Base-by-base conservation (phyloP, 2,888 invertebrate genomes). In the Acleris holmiana region DNA sequence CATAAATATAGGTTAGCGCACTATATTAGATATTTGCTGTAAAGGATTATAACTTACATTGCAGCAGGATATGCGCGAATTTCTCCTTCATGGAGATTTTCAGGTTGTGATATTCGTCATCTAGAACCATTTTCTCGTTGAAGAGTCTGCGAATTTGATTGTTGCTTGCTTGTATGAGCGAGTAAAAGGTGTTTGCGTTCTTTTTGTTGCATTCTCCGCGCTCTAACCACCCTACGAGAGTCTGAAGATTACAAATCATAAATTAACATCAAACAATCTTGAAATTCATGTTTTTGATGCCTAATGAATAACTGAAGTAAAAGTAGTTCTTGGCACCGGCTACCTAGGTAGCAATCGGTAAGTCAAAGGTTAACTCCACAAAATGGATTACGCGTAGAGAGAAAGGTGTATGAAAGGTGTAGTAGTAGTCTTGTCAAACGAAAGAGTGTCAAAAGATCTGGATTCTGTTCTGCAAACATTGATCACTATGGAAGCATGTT, bases 111-210 rank as follows among this genome's bases (percentile, higher is more conserved):
- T 97, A 91, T 78, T 98, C 98, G 58, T 98, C 98, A 80, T 98
- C 98, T 69, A 96, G 95, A 53, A 95, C 94, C 69, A 95, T 94
- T 83, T 98, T 98, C 82, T 98, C 98, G 44, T 93, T 95, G 68
- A 97, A 94, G 25, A 99, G 91, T n/a, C 98, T 94, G 0, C 98
- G 93, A 0, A 98, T 96, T 79, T 98, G 98, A 6, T 98, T 97
- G 90, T 98, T 98, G 19, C 96, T 96, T 15, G 97, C 96, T 89
- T 98, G 98, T 63, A 99, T 96, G 95, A 99, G 96, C 0, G 98
- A 96, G 86, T 98, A 99, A 89, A 99, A 99, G 0, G 94, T 94
- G 78, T 97, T 97, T 0, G 97, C 95, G 82, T 98, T 98, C 61
- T 96, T 94, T 83, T 98, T 98, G 74, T 94, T 97, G 81, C 98